phyloP scores from a whole-genome alignment of 2,888 invertebrate genomes.

The Taenaris catops region DNA sequence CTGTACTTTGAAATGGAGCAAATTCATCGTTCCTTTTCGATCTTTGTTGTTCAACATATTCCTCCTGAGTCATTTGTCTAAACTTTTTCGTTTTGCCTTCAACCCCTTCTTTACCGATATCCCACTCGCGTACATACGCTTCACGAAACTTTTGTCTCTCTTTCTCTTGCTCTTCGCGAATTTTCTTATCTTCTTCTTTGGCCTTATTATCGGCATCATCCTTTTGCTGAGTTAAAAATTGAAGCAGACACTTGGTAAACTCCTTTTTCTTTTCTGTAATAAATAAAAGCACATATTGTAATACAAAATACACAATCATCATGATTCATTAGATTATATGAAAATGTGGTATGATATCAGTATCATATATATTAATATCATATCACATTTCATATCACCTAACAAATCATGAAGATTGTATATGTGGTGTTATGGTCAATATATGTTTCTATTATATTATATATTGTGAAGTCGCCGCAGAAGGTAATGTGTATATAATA shows the following conservation, averaged over 20 bases:
- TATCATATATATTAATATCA: no score
- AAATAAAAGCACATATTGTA: conserved; percentile 5
- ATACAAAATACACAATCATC: no score
- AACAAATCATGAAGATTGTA: no score
- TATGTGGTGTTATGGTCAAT: no score
- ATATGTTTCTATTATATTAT: no score
- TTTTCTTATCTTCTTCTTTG: conserved; percentile 54
- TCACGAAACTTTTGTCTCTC: conserved; percentile 72
- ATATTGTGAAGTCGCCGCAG: no score
- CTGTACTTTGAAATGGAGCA: conserved; percentile 81
- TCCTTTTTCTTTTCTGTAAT: conserved; percentile 60
- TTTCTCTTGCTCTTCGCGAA: conserved; percentile 57
- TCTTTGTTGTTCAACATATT: conserved; percentile 88
- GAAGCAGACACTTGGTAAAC: conserved; percentile 55
- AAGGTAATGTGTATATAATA: no score
- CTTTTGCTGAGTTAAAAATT: conserved; percentile 69
- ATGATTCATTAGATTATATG: no score
- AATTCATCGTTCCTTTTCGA: conserved; percentile 87
- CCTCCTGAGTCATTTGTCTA: conserved; percentile 85
- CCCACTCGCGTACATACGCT: conserved; percentile 84
- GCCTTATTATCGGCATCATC: conserved; percentile 65
- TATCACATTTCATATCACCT: no score
- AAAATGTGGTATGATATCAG: no score
- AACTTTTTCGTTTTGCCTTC: conserved; percentile 63
- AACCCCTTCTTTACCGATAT: conserved; percentile 84